Evolutionary conservation across 2,888 invertebrate genomes (phyloP).

Genomic region (Sphaerophoria taeniata): DNA sequence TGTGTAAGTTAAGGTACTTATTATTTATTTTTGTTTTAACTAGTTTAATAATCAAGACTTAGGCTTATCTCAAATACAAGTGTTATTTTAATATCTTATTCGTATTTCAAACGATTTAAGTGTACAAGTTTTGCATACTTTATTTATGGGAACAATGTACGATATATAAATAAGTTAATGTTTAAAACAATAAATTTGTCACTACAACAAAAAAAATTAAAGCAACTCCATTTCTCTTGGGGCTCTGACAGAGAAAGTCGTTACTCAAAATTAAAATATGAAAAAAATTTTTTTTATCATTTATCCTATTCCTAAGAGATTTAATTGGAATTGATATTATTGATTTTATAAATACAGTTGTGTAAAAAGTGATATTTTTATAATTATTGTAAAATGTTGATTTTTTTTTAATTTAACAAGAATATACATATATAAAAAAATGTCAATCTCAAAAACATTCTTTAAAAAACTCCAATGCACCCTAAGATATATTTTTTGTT

Average conservation of each 20-base stretch:
- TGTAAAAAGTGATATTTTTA: slow-evolving; percentile 39
- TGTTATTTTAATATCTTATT: slow-evolving; percentile 16
- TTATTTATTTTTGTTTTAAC: slow-evolving; percentile 1
- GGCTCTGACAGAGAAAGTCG: slow-evolving; percentile 71
- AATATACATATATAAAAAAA: slow-evolving; percentile 44
- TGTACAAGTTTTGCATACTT: neutral
- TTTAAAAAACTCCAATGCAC: slow-evolving; percentile 43
- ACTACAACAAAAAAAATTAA: neutral
- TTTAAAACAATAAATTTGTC: neutral
- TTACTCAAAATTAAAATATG: slow-evolving; percentile 44
- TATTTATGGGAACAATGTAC: slow-evolving; percentile 6
- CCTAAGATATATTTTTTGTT: neutral
- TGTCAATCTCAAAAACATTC: slow-evolving; percentile 50
- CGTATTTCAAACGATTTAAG: slow-evolving; percentile 11
- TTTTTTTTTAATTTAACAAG: slow-evolving; percentile 33
- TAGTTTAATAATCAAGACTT: neutral
- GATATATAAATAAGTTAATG: neutral
- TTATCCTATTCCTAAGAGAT: slow-evolving; percentile 26
- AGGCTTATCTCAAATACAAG: neutral
- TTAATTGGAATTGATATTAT: slow-evolving; percentile 17
- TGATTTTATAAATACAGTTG: slow-evolving; percentile 5
- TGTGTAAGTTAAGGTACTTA: slow-evolving; percentile 16
- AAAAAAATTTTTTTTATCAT: slow-evolving; percentile 1
- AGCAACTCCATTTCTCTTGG: slow-evolving; percentile 71
- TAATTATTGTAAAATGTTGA: slow-evolving; percentile 36